Conservation (phyloP, 2,113 vertebrate species). For the Microtus oregoni region DNA sequence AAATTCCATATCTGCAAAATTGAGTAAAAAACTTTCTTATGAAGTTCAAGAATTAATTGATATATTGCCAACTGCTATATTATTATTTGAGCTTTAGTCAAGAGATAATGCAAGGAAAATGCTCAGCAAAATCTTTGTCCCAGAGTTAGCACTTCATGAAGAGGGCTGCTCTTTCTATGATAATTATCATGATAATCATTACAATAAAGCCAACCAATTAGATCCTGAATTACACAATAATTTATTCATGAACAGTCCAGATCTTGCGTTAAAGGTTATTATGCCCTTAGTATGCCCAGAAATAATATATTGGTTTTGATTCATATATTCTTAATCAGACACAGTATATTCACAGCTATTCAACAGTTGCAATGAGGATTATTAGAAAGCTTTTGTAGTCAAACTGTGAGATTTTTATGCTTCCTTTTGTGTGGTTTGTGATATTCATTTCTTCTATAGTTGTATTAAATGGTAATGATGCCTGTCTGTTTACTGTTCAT, state of each 20-base stretch:
- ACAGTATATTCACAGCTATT: not conserved
- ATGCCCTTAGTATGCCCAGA: not conserved
- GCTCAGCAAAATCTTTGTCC: not conserved
- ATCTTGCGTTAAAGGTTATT: conserved; percentile 12
- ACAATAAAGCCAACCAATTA: conserved; percentile 21
- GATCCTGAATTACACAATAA: not conserved
- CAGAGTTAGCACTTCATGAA: not conserved
- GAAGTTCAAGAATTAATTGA: not conserved
- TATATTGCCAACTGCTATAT: not conserved
- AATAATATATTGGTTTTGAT: not conserved
- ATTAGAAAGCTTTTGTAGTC: not conserved
- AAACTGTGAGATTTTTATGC: not conserved
- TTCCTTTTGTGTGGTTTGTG: not conserved
- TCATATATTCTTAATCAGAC: not conserved
- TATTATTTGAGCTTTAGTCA: not conserved
- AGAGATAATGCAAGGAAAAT: not conserved
- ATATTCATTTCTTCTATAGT: not conserved
- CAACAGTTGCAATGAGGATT: not conserved
- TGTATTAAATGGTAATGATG: not conserved
- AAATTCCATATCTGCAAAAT: not conserved
- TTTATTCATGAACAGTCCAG: not conserved
- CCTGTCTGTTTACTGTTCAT: not conserved
- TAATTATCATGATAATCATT: not conserved
- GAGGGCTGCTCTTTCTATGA: not conserved
- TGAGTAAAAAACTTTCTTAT: not conserved